Base-by-base conservation (phyloP, 2,888 invertebrate genomes). In the Melipona beecheii region DNA sequence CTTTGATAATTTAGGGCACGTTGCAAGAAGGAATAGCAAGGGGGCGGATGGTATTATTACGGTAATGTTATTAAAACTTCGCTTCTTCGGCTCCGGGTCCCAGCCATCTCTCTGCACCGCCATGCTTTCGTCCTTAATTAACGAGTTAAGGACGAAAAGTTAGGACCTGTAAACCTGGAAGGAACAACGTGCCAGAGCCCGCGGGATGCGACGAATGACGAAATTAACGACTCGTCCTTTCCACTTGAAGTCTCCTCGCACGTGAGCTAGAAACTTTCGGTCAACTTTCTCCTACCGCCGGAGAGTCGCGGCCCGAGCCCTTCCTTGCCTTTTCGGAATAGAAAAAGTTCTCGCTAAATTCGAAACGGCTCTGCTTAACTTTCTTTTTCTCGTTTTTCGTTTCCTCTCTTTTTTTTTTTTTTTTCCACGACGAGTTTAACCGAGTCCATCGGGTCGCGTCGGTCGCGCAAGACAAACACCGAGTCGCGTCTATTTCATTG, bases 31-130 rank as follows among this genome's bases (percentile, higher is more conserved):
- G 84, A 86, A 86, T 77, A 79, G 85, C 69, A 70, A 73, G 78
- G 75, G 85, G 84, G 64, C 72, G 85, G 80, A 86, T 81, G 87
- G 90, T 91, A 91, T 91, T 90, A 91, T 91, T 91, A 90, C 91
- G 90, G 88, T 90, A 91, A 92, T 91, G 87, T 91, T 91, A 92
- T 92, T 89, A 92, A 91, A 92, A 91, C 90, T 92, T 91, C 86
- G 85, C 85, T 88, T 86, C 87, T 86, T 87, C 87, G 76, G 73
- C 78, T 80, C 75, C 77, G 43, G 43, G 27, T 69, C 60, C 81
- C 75, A 60, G 78, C 77, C 77, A 54, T 71, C 69, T 78, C 81
- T 75, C 79, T 52, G 74, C 76, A 50, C 86, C 75, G 83, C 81
- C 84, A 74, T 83, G 83, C 86, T 86, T 85, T 87, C 86, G 85